Base-by-base conservation (phyloP, 2,113 vertebrate genomes). In the Vulpes lagopus region DNA sequence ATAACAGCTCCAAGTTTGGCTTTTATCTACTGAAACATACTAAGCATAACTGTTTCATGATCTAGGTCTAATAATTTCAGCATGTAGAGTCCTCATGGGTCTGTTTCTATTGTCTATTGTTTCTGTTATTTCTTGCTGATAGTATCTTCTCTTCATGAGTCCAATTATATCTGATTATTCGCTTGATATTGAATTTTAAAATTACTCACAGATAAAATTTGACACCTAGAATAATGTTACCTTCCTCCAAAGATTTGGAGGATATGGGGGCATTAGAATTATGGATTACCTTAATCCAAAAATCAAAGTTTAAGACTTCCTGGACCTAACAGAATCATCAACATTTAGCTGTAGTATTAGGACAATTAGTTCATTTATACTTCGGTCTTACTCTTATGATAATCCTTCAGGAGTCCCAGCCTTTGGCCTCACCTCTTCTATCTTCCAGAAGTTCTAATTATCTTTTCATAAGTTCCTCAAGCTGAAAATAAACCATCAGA, bases 131-230 rank as follows among this genome's bases (percentile, higher is more conserved):
- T 85, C 86, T 90, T 8, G 11, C 27, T 59, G 27, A 69, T 65
- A 49, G 16, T 73, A n/a, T 71, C 27, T 55, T 78, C 32, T 78
- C 62, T 76, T 82, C 59, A 38, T 5, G 11, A 38, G 55, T 35
- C 23, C 22, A 93, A n/a, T 62, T 81, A 81, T 8, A 15, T 87
- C n/a, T 43, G 9, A 64, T 64, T 74, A 12, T 32, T 51, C 22
- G n/a, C 19, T 51, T 19, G 15, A 81, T 49, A n/a, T 1, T 87
- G 38, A 93, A 85, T 92, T 96, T 92, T 74, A 69, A 85, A 92
- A 92, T 59, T 81, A 65, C 30, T 81, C 16, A 51, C 11, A 30
- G 25, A 87, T 82, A 59, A 62, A 91, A 88, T 84, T 59, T 80
- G 81, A 65, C 15, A 17, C 16, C 15, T 79, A 64, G n/a, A 25